These are phyloP conservation scores for Austrofundulus limnaeus DNA, from an alignment of 2,113 vertebrate species.

Conservation along the genomic window DNA sequence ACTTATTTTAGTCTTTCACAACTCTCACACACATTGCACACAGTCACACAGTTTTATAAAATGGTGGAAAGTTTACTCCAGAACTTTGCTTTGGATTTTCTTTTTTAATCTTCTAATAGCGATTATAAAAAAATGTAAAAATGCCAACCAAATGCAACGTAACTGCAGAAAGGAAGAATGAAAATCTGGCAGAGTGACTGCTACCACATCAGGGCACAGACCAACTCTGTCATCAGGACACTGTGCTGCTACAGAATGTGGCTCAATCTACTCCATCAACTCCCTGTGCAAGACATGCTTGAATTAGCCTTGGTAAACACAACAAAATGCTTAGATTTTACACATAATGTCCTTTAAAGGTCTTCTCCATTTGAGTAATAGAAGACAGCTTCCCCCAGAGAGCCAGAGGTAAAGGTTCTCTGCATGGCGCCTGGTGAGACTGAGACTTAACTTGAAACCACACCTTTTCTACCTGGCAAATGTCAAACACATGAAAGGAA, in stretches of 20 bases:
- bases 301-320: conserved; percentile 33
- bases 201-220: background rate
- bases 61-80: background rate
- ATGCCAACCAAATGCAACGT: background rate
- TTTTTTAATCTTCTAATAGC: background rate
- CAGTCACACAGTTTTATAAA: background rate
- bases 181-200: background rate
- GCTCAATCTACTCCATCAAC: conserved; percentile 1
- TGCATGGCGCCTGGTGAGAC: conserved; percentile 37
- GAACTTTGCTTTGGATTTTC: background rate
- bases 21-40: conserved; percentile 9
- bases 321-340: conserved; percentile 41
- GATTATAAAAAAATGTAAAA: background rate
- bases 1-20: conserved; percentile 37
- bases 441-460: conserved; percentile 45
- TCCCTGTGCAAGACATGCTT: conserved; percentile 6
- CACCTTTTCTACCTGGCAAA: conserved; percentile 52
- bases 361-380: conserved; percentile 26
- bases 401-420: conserved; percentile 47
- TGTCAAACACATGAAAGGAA: conserved; percentile 62
- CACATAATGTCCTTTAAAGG: conserved; percentile 42
- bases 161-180: background rate
- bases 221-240: background rate
- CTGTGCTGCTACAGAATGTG: background rate
- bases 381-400: conserved; percentile 37